Evolutionary conservation across 64 coral and sea anemone species (phyloP).

Genomic region (Astreopora myriophthalma): DNA sequence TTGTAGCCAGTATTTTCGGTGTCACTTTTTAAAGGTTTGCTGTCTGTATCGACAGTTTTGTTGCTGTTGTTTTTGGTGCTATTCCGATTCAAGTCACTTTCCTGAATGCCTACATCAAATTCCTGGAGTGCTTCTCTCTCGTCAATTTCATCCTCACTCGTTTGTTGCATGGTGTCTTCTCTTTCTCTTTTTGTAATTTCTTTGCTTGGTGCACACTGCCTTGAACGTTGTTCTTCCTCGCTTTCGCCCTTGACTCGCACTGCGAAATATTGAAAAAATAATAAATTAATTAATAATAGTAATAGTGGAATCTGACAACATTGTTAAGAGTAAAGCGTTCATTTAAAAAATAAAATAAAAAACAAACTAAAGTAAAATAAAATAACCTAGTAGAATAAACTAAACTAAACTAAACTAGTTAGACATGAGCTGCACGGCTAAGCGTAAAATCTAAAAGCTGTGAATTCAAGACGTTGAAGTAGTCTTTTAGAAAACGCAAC

Average conservation of each 20-base stretch:
- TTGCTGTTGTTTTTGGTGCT: constrained; percentile 1
- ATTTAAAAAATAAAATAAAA: no score
- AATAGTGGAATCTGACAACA: no score
- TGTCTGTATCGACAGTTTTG: constrained; percentile 13
- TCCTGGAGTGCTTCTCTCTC: constrained; percentile 53
- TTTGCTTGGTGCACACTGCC: background rate
- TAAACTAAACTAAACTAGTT: no score
- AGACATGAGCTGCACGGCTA: no score
- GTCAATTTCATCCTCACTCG: constrained; percentile 16
- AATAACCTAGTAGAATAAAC: no score
- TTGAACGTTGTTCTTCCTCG: background rate
- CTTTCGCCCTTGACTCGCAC: background rate
- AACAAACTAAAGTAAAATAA: no score
- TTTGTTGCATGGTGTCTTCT: constrained; percentile 3
- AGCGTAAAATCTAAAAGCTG: no score
- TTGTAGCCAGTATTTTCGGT: constrained; percentile 55
- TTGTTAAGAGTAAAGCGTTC: no score
- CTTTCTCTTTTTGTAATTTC: constrained; percentile 14
- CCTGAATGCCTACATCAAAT: constrained; percentile 40
- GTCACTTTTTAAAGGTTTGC: background rate
- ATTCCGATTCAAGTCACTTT: background rate
- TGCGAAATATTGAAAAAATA: background rate
- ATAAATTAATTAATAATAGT: background rate
- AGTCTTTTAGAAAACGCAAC: no score
- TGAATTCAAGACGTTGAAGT: no score